These are phyloP conservation scores for Callocephalon fimbriatum DNA, from an alignment of 2,113 vertebrate species.

Conservation along the genomic window DNA sequence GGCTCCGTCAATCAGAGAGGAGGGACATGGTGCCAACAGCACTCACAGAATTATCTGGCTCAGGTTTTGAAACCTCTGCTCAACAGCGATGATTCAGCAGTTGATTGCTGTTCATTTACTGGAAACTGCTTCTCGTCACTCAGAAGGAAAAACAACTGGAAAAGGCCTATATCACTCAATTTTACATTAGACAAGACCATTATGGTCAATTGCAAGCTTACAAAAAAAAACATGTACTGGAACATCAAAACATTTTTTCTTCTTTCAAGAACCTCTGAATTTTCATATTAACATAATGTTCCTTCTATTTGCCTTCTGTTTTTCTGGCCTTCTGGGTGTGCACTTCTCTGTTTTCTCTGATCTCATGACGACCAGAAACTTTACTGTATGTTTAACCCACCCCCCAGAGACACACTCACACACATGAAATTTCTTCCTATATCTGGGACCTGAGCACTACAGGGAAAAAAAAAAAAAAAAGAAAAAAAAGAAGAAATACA, in stretches of 20 bases:
- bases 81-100: constrained; percentile 63
- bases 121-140: constrained; percentile 28
- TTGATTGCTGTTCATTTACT: constrained; percentile 64
- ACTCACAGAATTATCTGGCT: constrained; percentile 56
- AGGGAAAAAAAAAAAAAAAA: neutral
- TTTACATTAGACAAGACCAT: neutral
- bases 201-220: neutral
- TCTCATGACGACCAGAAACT: neutral
- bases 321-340: neutral
- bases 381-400: neutral
- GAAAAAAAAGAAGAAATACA: neutral
- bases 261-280: neutral
- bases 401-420: neutral
- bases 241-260: neutral
- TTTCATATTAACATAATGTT: neutral
- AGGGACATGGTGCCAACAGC: neutral
- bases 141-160: constrained; percentile 40
- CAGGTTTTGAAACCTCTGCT: constrained; percentile 49
- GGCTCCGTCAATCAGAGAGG: neutral
- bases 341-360: neutral
- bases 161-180: neutral
- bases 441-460: neutral
- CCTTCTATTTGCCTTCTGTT: neutral
- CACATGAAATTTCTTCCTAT: neutral
- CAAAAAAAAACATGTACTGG: neutral